Percentiles rank a stretch among this genome's conserved stretches.
These are phyloP conservation scores for Phalera bucephala DNA, from an alignment of 2,888 invertebrate species.

Conservation along the genomic window DNA sequence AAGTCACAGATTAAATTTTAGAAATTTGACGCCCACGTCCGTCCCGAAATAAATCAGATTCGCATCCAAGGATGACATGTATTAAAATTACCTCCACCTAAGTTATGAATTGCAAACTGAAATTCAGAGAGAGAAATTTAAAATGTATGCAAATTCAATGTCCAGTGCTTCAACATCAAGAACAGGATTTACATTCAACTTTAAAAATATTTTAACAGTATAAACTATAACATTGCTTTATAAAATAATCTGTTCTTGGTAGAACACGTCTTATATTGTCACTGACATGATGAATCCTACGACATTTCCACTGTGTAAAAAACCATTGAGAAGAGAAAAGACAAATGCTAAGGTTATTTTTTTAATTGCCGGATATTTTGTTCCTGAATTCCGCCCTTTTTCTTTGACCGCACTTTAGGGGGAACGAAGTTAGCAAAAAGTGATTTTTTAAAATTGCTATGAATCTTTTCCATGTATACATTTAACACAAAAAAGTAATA, in stretches of 20 bases:
- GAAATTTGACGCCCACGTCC: no score
- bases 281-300: no score
- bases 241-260: no score
- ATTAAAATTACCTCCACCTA: constrained; percentile 23
- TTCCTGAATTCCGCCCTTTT: not conserved
- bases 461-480: not conserved
- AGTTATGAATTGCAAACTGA: constrained; percentile 21
- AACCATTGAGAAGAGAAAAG: not conserved
- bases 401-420: not conserved
- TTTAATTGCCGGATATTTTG: not conserved
- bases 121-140: constrained; percentile 31
- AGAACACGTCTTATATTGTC: no score
- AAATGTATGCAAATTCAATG: constrained; percentile 46
- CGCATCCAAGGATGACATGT: constrained; percentile 19
- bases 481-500: not conserved
- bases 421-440: not conserved
- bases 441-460: not conserved
- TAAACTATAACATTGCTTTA: no score
- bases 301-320: no score
- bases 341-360: not conserved
- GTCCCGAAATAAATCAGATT: constrained; percentile 12
- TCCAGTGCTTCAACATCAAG: constrained; percentile 17
- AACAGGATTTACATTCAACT: constrained; percentile 4
- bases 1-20: no score
- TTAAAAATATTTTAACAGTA: no score